phyloP scores from a whole-genome alignment of 2,113 vertebrate genomes.

The Salvelinus fontinalis region DNA sequence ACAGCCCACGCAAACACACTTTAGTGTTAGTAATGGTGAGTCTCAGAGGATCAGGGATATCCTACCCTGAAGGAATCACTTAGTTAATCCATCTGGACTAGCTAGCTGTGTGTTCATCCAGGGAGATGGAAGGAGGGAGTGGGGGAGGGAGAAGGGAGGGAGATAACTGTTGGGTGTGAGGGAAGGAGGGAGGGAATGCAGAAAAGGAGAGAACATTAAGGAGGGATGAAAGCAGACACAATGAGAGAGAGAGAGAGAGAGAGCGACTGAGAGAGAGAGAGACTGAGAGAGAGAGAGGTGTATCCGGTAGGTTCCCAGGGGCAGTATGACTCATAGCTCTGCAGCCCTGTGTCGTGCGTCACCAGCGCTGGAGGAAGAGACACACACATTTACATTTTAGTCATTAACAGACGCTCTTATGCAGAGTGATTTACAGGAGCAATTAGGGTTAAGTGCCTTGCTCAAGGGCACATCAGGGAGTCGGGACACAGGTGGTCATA shows the following conservation, averaged over 20 bases:
- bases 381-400: background rate
- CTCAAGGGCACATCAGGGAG: too few species aligned
- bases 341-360: constrained; percentile 59
- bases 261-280: background rate
- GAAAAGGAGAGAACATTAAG: background rate
- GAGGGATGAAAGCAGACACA: background rate
- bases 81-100: too few species aligned
- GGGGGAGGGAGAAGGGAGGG: background rate
- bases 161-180: background rate
- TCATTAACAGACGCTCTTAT: too few species aligned
- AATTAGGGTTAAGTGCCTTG: too few species aligned
- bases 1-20: too few species aligned
- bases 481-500: too few species aligned
- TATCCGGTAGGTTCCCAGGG: constrained; percentile 35
- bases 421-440: too few species aligned
- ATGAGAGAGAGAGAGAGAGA: background rate
- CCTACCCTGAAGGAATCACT: too few species aligned
- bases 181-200: background rate
- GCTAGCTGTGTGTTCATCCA: too few species aligned
- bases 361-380: constrained; percentile 61
- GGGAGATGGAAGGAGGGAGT: background rate
- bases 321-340: constrained; percentile 59
- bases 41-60: too few species aligned
- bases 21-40: too few species aligned
- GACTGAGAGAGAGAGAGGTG: constrained; percentile 30